Evolutionary conservation across 1,140 invertebrate species (phyloP), one percentile per base, ranked within the genome.

Genomic region (Probaryconus sp.): DNA sequence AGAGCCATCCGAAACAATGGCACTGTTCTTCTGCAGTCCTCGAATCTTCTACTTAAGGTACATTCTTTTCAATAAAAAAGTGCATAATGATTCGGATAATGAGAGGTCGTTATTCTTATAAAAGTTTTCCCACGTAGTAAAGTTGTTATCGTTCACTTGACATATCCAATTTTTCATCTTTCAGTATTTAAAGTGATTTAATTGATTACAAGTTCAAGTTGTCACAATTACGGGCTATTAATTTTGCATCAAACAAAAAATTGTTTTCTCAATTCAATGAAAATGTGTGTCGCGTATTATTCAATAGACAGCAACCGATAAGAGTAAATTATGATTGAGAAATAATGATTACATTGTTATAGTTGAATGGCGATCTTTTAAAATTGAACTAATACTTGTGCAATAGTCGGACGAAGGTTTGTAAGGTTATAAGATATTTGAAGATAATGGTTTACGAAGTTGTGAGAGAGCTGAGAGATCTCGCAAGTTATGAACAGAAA

Each of bases 401-500:
- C 40, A 6, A 16, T 17, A 5, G 1, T 20, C 1, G 30, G 26
- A 45, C 45, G 45, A 14, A 58, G 53, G 35, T 58, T 43, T 13
- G 35, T 17, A 35, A 48, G 30, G 42, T 10, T 61, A 38, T 30
- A 24, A 65, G 30, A 55, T 14, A 51, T 24, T 53, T 55, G 18
- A 50, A 30, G 21, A 47, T 47, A 31, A 65, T 40, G n/a, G 42
- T 50, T 43, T 7, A 43, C 47, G 47, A 75, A 77, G 60, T 75
- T 53, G 37, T 21, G 38, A 21, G 53, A 56, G 56, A 53, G 55
- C 33, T 21, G 14, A 31, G 38, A 42, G 35, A 45, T 65, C 55
- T 58, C 50, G 31, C 40, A 26, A 77, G 70, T 79, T 79, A 79
- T 77, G 75, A 70, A 75, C 58, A 67, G 38, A 79, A 79, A 77